These are phyloP conservation scores for Leucopsar rothschildi DNA, from an alignment of 2,113 vertebrate genomes.

Conservation along the genomic window DNA sequence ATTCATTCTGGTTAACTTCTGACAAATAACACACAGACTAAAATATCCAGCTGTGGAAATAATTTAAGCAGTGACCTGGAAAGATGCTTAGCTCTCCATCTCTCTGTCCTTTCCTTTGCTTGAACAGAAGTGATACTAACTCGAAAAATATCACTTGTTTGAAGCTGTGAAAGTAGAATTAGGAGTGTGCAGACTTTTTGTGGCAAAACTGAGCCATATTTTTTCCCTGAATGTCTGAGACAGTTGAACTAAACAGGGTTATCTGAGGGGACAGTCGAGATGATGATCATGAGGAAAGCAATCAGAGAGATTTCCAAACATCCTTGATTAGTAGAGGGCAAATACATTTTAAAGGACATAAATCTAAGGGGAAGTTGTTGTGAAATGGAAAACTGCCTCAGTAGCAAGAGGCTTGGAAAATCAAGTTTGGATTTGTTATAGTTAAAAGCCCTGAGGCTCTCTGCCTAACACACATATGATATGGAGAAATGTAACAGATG, in stretches of 20 bases:
- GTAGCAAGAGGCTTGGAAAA: slow-evolving; percentile 14
- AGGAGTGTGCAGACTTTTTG: not conserved
- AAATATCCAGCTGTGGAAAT: not conserved
- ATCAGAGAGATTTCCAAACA: slow-evolving; percentile 4
- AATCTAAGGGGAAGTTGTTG: slow-evolving; percentile 4
- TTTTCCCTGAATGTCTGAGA: not conserved
- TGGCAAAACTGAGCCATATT: not conserved
- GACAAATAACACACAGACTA: not conserved
- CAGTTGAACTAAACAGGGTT: not conserved
- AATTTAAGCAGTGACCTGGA: not conserved
- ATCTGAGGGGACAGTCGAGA: not conserved
- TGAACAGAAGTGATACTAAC: not conserved
- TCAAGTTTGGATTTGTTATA: slow-evolving; percentile 25
- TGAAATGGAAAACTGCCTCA: not conserved
- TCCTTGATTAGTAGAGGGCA: slow-evolving; percentile 7
- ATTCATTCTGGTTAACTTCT: not conserved
- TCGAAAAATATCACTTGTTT: not conserved
- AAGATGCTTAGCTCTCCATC: not conserved
- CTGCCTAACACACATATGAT: not conserved
- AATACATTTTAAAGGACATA: not conserved
- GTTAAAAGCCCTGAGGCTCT: slow-evolving; percentile 28
- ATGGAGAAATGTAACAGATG: slow-evolving; percentile 24
- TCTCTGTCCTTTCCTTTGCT: not conserved
- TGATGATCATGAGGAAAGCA: not conserved
- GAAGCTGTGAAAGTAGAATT: not conserved